Conservation (phyloP, 2,888 invertebrate genomes). For the Steinernema hermaphroditum region DNA sequence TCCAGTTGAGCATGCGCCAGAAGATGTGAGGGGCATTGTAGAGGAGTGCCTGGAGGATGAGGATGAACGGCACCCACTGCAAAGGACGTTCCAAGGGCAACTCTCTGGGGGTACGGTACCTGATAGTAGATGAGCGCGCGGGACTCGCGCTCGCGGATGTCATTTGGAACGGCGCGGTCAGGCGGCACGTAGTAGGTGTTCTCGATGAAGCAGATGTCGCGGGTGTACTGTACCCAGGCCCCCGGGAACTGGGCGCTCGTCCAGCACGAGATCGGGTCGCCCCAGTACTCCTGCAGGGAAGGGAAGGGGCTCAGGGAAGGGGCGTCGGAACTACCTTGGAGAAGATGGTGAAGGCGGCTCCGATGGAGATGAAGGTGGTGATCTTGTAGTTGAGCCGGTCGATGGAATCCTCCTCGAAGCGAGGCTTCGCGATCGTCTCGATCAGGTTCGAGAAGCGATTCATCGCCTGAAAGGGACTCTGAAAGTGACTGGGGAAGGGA, state of each 20-base stretch:
- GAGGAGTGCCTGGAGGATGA: slow-evolving; percentile 47
- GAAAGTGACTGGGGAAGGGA: not conserved
- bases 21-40: slow-evolving; percentile 45
- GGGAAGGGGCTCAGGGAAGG: too few relatives aligned
- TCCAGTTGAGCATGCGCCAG: slow-evolving; percentile 48
- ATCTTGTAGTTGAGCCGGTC: slow-evolving; percentile 69
- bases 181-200: slow-evolving; percentile 25
- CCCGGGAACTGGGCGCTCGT: slow-evolving; percentile 36
- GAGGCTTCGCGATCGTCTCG: slow-evolving; percentile 37
- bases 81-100: slow-evolving; percentile 29
- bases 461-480: not conserved
- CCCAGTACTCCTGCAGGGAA: slow-evolving; percentile 36
- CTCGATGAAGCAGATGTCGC: slow-evolving; percentile 42
- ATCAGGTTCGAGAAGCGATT: not conserved
- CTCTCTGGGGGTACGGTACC: slow-evolving; percentile 36
- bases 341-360: slow-evolving; percentile 67
- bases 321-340: too few relatives aligned
- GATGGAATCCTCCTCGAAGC: slow-evolving; percentile 67
- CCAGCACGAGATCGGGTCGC: slow-evolving; percentile 46
- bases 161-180: slow-evolving; percentile 48
- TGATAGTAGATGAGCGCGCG: slow-evolving; percentile 59
- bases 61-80: slow-evolving; percentile 55
- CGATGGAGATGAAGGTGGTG: slow-evolving; percentile 68
- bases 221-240: slow-evolving; percentile 44
- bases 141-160: slow-evolving; percentile 43